Evolutionary conservation across 2,797 vertebrate genomes (phyloP), one percentile per base, ranked within the genome.

Genomic region (Gallinago solitaria): DNA sequence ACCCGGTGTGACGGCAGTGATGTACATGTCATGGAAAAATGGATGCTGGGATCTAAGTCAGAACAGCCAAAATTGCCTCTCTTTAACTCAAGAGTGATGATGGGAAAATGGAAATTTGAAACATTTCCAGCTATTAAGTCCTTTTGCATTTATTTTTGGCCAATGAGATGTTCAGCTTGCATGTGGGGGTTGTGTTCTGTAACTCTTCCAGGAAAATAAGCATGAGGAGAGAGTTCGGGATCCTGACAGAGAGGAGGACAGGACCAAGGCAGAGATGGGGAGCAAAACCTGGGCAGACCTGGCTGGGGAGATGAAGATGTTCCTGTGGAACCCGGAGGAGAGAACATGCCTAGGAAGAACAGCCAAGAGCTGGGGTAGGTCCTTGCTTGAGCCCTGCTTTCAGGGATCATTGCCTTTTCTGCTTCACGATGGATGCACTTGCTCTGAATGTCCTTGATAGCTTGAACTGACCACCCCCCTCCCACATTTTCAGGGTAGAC

Each of bases 341-440:
- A 98, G 98, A 87, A 98, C 99, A 91, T 99, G 99, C 98, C 98
- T 99, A 98, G 99, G 99, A 90, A 99, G 98, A 98, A 98, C 99
- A 32, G 98, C 98, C 94, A 99, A 99, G 98, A 99, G 99, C 98
- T 99, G 99, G 99, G 98, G 99, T 99, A 98, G 99, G 99, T 99
- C 83, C 70, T 96, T 76, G 54, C 84, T 87, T 75, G 48, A 90
- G 88, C 73, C 80, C 59, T 12, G 16, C 78, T 96, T 65, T 48
- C 0, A 3, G 87, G 87, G 51, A 27, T 71, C 4, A 0, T 48
- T 93, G 37, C 25, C 61, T 93, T 92, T 93, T 87, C 57, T 86
- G 23, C 75, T 95, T 93, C 76, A 28, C 7, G 5, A 35, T 0
- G 3, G 48, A 65, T 48, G 35, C 74, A 63, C 53, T 91, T 81